Conservation (phyloP, 1,140 invertebrate species). For the Mactra quadrangularis region DNA sequence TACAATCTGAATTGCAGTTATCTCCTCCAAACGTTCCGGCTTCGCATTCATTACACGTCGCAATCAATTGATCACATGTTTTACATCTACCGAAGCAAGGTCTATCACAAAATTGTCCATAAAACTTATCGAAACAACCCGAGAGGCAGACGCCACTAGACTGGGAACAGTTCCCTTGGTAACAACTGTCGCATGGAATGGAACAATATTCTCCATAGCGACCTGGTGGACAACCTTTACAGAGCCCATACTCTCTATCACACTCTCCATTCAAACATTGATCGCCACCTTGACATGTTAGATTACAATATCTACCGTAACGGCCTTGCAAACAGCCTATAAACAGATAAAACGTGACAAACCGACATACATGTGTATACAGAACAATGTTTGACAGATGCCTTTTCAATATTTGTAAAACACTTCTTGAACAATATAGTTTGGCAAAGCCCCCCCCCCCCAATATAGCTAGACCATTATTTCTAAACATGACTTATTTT, state of each 20-base stretch:
- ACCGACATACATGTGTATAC: too few species aligned
- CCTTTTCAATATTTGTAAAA: too few species aligned
- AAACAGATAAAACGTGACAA: neutral
- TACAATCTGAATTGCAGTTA: conserved; percentile 23
- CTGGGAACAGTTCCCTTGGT: conserved; percentile 25
- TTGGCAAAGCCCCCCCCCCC: too few species aligned
- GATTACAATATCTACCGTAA: conserved; percentile 26
- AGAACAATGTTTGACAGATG: too few species aligned
- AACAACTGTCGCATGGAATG: conserved; percentile 13
- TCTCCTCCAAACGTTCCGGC: conserved; percentile 34
- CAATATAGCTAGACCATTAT: too few species aligned
- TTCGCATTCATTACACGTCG: conserved; percentile 23
- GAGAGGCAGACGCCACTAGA: neutral
- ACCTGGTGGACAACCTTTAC: conserved; percentile 16
- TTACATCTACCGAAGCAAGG: conserved; percentile 24
- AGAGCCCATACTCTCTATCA: conserved; percentile 14
- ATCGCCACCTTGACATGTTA: neutral
- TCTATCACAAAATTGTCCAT: conserved; percentile 17
- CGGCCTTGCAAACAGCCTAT: neutral
- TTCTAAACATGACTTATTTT: too few species aligned
- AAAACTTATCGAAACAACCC: conserved; percentile 29
- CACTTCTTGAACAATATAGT: too few species aligned
- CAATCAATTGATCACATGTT: conserved; percentile 14
- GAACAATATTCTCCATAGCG: conserved; percentile 29
- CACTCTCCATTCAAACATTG: conserved; percentile 30